These are phyloP conservation scores for Junonia oenone DNA, from an alignment of 2,888 invertebrate genomes.

Conservation along the genomic window DNA sequence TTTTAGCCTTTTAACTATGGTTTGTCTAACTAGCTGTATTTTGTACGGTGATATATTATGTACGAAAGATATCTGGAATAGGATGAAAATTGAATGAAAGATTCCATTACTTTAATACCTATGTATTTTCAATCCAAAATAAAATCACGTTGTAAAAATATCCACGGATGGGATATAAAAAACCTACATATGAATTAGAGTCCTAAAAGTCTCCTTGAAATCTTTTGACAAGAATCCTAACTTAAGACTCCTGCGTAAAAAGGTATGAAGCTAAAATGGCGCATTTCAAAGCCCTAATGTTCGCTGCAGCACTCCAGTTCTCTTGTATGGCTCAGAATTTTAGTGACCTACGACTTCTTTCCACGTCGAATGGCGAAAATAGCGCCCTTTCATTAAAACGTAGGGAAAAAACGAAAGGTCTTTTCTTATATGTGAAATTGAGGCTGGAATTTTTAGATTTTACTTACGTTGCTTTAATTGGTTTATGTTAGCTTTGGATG, in stretches of 20 bases:
- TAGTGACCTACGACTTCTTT: conserved; percentile 15
- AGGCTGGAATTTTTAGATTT: not conserved
- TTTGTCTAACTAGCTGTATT: no score
- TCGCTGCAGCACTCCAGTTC: conserved; percentile 10
- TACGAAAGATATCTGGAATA: no score
- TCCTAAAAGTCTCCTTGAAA: no score
- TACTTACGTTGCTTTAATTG: not conserved
- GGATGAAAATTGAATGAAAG: no score
- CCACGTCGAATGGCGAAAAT: conserved; percentile 7
- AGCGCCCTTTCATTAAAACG: conserved; percentile 17
- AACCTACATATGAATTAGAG: no score
- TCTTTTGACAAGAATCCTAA: no score
- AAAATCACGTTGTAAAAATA: no score
- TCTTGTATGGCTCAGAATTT: conserved; percentile 16
- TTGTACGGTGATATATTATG: no score
- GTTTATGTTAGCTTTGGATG: not conserved
- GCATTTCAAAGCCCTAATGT: conserved; percentile 7
- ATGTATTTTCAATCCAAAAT: no score
- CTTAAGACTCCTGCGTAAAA: not conserved
- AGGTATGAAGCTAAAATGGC: not conserved
- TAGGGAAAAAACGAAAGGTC: not conserved
- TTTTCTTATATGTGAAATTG: not conserved
- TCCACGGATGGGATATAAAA: no score
- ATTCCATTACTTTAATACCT: no score
- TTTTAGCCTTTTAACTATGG: no score